A percentile compares a stretch with the other conserved stretches of the same genome.
Evolutionary conservation across 2,113 vertebrate genomes (phyloP).

Genomic region (Panurus biarmicus): DNA sequence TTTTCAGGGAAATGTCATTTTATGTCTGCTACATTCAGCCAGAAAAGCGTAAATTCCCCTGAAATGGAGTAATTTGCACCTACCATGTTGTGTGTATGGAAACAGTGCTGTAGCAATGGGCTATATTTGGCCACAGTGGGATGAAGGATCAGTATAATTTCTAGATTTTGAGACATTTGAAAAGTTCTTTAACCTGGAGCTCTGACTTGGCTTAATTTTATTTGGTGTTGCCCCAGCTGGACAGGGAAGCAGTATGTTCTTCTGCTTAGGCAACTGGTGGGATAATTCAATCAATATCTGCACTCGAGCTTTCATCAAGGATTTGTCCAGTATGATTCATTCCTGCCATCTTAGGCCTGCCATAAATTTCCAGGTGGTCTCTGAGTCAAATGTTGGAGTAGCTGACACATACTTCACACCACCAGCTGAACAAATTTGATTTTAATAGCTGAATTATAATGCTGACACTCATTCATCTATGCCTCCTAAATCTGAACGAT

Average conservation of each 20-base stretch:
- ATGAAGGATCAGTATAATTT: background rate
- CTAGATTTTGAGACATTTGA: background rate
- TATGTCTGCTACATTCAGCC: background rate
- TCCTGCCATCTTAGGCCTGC: background rate
- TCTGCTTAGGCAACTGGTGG: background rate
- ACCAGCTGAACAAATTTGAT: background rate
- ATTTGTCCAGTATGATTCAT: background rate
- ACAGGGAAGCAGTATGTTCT: background rate
- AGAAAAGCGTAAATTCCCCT: background rate
- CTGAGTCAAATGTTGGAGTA: background rate
- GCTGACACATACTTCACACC: background rate
- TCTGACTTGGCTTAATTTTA: background rate
- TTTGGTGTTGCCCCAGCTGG: background rate
- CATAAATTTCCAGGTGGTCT: background rate
- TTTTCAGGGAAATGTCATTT: background rate
- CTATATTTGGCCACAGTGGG: background rate
- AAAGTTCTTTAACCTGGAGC: background rate
- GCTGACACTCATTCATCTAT: background rate
- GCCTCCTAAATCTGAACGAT: background rate
- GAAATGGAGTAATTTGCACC: background rate
- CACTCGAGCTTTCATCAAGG: background rate
- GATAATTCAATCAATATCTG: background rate
- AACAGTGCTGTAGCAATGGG: background rate
- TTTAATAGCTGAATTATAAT: background rate
- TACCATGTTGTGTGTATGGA: background rate